Evolutionary conservation across 2,113 vertebrate species (phyloP).

Genomic region (Pomatorhinus ruficollis): DNA sequence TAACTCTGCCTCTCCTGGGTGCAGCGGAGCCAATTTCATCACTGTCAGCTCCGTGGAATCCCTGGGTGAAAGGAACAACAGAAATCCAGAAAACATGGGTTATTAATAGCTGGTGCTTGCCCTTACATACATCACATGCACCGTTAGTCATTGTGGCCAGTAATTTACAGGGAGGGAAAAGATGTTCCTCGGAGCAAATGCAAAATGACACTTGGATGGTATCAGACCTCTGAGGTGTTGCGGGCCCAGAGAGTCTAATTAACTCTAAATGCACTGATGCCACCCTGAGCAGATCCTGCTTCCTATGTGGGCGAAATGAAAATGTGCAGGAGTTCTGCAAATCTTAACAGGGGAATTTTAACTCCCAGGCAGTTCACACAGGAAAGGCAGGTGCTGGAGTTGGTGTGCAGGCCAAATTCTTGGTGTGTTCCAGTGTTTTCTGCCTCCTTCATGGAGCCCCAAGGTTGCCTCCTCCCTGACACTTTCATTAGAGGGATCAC

Average conservation of each 20-base stretch:
- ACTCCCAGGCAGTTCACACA: neutral
- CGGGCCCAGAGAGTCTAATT: neutral
- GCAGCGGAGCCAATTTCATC: neutral
- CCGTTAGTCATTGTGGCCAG: conserved; percentile 15
- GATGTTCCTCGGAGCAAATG: neutral
- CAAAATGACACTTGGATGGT: neutral
- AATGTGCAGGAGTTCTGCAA: neutral
- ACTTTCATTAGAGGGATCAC: neutral
- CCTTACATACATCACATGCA: conserved; percentile 29
- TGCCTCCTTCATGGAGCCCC: neutral
- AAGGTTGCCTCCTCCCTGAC: neutral
- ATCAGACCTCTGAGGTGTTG: neutral
- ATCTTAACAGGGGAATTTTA: neutral
- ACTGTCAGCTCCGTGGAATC: conserved; percentile 35
- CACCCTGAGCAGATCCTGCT: neutral
- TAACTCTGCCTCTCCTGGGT: conserved; percentile 22
- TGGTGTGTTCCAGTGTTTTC: neutral
- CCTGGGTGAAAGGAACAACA: conserved; percentile 33
- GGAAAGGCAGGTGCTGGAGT: neutral
- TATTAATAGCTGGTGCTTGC: conserved; percentile 53
- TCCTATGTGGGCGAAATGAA: neutral
- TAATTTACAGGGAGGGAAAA: conserved; percentile 29
- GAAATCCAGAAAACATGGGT: conserved; percentile 26
- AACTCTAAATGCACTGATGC: neutral
- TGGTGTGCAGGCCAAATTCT: neutral